Base-by-base conservation (phyloP, 2,113 vertebrate species). In the Ophthalmolycus amberensis region DNA sequence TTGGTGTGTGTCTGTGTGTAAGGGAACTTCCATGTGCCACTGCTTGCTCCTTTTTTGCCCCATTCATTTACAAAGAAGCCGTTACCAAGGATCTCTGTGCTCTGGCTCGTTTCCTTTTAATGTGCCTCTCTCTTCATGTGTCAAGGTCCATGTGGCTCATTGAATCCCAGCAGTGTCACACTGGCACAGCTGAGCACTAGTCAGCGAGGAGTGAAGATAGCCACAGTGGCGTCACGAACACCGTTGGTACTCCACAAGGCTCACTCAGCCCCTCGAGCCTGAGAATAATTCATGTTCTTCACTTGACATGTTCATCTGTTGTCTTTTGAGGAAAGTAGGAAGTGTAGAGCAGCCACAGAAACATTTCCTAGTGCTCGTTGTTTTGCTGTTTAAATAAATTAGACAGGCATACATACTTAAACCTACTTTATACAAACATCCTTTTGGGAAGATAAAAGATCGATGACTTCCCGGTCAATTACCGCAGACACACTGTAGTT, bases 281-380 rank as follows among this genome's bases (percentile, higher is more conserved):
- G 9, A 74, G 73, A 70, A 77, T 64, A 82, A 80, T 68, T 74
- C 7, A 37, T 79, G 75, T 42, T 86, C 48, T 54, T 69, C 44
- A 56, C 75, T 65, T 72, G 77, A 59, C 73, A 54, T n/a, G n/a
- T 44, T 67, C 44, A 38, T 65, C 46, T 66, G 18, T 69, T 70
- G 66, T 80, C 37, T 76, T 69, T 64, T 25, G n/a, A 46, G 44
- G 64, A 42, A 72, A 50, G 38, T 56, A 40, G 63, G 40, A 71
- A 78, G 44, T 52, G 42, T 46, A 70, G 15, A 54, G 15, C 20
- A 29, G 44, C 29, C 6, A 37, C 50, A 71, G 34, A 72, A 20
- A 11, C 34, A 32, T 58, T 52, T 60, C 32, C 46, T 22, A 7
- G 70, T 4, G 20, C 37, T 52, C n/a, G 5, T 22, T 82, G 59